Evolutionary conservation across 2,113 vertebrate genomes (phyloP), one percentile per base, ranked within the genome.

Genomic region (Phylloscopus whistleri): DNA sequence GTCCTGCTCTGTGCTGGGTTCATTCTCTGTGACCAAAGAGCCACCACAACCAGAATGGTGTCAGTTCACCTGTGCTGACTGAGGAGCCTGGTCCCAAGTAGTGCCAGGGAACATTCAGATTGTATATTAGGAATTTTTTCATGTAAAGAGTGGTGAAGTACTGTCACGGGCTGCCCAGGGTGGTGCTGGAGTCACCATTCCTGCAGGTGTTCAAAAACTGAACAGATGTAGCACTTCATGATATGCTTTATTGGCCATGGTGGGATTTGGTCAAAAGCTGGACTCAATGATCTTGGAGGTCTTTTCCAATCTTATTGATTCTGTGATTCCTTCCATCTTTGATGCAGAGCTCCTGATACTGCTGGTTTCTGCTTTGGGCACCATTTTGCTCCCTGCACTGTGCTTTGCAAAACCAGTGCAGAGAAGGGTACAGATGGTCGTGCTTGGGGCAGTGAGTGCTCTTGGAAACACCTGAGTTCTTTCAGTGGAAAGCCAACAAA

Each of bases 61-160:
- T n/a, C 0, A 0, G n/a, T 15, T 69, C 41, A 16, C 19, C 28
- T 1, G 0, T 26, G 43, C 48, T 53, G 58, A 13, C 41, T 56
- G 37, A 33, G 35, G 51, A 62, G 23, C 24, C 8, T 66, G n/a
- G 11, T 20, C n/a, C n/a, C 74, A 55, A 30, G 48, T 24, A 20
- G 8, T 55, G 56, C 41, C 48, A 78, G 23, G 28, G 27, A 18
- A 60, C 4, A 17, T 33, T 69, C 37, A 60, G 22, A 44, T 6
- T 52, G 27, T 22, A 44, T 68, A 37, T 44, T 2, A 52, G 37
- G 28, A 62, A 16, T 62, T 24, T 7, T 15, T 75, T 41, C 24
- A 30, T 46, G n/a, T n/a, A 20, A 53, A 28, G 56, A 27, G 41
- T 46, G 48, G 23, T 53, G 39, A 53, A 69, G 12, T 49, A 48